These are phyloP conservation scores for Choloepus hoffmanni DNA, from an alignment of 2,113 vertebrate genomes.

Conservation along the genomic window DNA sequence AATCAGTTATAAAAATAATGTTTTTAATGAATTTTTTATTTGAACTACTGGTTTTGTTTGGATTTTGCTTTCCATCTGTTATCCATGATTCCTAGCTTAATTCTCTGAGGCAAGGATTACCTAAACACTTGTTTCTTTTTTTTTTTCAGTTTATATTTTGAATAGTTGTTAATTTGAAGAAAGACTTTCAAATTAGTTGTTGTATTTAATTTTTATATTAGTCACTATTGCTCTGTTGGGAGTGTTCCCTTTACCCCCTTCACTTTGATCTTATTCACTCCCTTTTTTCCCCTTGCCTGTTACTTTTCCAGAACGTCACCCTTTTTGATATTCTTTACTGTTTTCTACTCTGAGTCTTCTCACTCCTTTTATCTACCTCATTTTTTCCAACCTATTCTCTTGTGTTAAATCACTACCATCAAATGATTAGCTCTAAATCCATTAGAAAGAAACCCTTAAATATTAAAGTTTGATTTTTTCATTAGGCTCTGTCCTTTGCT, in stretches of 20 bases:
- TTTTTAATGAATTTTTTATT: constrained; percentile 23
- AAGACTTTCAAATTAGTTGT: constrained; percentile 29
- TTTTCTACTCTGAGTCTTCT: not conserved
- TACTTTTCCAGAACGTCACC: not conserved
- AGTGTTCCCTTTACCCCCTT: not conserved
- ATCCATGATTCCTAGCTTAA: not conserved
- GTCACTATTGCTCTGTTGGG: not conserved
- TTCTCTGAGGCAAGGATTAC: not conserved
- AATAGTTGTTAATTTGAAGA: constrained; percentile 29
- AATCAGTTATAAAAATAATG: not conserved
- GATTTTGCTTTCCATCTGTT: not conserved
- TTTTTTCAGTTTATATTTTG: constrained; percentile 49
- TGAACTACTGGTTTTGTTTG: constrained; percentile 26
- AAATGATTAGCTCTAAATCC: not conserved
- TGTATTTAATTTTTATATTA: not conserved
- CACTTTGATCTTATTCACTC: not conserved
- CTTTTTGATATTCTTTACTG: not conserved
- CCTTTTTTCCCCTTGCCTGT: not conserved
- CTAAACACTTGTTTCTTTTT: not conserved
- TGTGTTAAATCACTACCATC: not conserved
- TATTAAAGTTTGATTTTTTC: not conserved
- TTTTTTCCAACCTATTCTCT: not conserved
- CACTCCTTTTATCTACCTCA: not conserved
- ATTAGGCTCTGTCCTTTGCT: not conserved
- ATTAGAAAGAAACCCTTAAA: not conserved